A percentile compares a stretch with the other conserved stretches of the same genome.
Conservation (phyloP, 2,888 invertebrate genomes). For the Parnassius smintheus region DNA sequence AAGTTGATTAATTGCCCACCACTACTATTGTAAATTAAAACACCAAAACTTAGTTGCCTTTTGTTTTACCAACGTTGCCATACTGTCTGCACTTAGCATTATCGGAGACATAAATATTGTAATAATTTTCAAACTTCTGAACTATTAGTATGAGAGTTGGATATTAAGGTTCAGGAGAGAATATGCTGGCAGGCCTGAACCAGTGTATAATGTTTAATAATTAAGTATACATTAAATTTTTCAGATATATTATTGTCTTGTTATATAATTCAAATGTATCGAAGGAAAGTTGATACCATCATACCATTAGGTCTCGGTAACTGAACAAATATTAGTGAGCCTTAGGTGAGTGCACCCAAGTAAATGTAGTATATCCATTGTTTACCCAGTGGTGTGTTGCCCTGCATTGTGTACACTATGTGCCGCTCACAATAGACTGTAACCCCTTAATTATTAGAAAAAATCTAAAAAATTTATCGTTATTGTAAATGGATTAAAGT, state of each 20-base stretch:
- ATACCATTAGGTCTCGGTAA: constrained; percentile 63
- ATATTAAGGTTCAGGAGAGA: constrained; percentile 51
- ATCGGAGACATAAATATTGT: constrained; percentile 53
- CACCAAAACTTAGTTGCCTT: constrained; percentile 46
- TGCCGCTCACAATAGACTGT: constrained; percentile 41
- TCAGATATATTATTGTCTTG: constrained; percentile 82
- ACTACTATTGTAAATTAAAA: too few species aligned
- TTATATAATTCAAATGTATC: constrained; percentile 81
- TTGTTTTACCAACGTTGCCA: constrained; percentile 9
- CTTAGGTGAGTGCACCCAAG: constrained; percentile 68
- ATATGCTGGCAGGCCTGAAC: constrained; percentile 69
- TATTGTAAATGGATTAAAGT: constrained; percentile 76
- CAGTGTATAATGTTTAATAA: constrained; percentile 77
- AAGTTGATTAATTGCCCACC: too few species aligned
- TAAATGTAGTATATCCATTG: constrained; percentile 55
- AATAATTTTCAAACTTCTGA: constrained; percentile 57
- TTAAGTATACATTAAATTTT: constrained; percentile 79
- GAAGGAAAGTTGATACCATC: constrained; percentile 63
- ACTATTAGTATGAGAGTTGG: constrained; percentile 56
- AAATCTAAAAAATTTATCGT: constrained; percentile 67
- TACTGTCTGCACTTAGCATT: constrained; percentile 63
- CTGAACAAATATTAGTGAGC: constrained; percentile 71
- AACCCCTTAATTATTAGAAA: constrained; percentile 60
- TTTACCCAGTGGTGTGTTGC: constrained; percentile 31
- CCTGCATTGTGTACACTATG: constrained; percentile 32